Evolutionary conservation across 2,888 invertebrate genomes (phyloP), one percentile per base, ranked within the genome.

Genomic region (Synanthedon myopaeformis): DNA sequence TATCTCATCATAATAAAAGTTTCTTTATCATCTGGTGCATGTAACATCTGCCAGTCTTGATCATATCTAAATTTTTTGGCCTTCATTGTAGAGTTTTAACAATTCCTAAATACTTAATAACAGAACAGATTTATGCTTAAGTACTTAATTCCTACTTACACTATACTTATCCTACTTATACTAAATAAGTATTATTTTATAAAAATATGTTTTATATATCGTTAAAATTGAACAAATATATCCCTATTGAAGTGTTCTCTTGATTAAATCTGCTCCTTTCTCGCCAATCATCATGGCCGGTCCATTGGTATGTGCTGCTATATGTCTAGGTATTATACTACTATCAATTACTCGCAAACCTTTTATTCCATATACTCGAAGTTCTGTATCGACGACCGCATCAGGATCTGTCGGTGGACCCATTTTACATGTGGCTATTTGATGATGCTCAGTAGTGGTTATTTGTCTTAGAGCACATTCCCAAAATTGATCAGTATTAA

Each of bases 271-370:
- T 1, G 90, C 85, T 1, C 89, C 89, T 65, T 90, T 91, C 67
- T 92, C 91, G 1, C 89, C 91, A 49, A 92, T 89, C 90, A 91
- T 90, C 58, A 89, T 84, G 4, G 89, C 81, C 0, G 90, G 89
- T 0, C 90, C 90, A 70, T 90, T 89, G 2, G 89, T 89, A 64
- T 91, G 90, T 8, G 90, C 89, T 1, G 88, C 82, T 11, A 89
- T 75, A 6, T 87, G 79, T n/a, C 80, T 68, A 0, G 90, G 90
- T 60, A 88, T 90, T 54, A 92, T 77, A 58, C 91, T 91, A 17
- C 89, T 87, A 67, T 91, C 91, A 1, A 82, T 89, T 5, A 91
- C 89, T 17, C 91, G 76, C 14, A 91, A 65, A 12, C 72, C 74
- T 4, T 79, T 61, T 6, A 90, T 70, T 1, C 89, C 90, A 60